These are phyloP conservation scores for Trematomus loennbergii DNA, from an alignment of 2,113 vertebrate genomes.

Conservation along the genomic window DNA sequence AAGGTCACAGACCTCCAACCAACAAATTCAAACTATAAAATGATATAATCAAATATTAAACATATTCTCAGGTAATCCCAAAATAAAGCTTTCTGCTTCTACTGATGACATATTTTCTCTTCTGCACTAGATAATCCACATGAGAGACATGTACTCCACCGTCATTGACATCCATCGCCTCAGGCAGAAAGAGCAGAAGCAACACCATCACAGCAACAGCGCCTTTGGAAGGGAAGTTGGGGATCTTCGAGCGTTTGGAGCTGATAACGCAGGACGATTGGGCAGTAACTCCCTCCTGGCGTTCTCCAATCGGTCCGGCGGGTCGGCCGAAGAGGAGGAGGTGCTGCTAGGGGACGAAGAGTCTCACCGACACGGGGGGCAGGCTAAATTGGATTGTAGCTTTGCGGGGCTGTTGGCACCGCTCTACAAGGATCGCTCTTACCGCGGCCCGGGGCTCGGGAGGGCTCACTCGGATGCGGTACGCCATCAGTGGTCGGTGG, in stretches of 20 bases:
- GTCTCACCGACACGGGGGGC: slow-evolving; percentile 48
- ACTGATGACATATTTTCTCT: not conserved
- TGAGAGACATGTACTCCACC: slow-evolving; percentile 99
- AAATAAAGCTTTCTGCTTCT: not conserved
- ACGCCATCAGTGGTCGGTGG: slow-evolving; percentile 77
- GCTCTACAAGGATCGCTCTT: slow-evolving; percentile 85
- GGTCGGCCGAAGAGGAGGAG: slow-evolving; percentile 89
- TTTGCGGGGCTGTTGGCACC: slow-evolving; percentile 86
- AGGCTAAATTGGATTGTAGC: slow-evolving; percentile 61
- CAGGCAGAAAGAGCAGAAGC: slow-evolving; percentile 90
- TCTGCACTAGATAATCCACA: slow-evolving; percentile 90
- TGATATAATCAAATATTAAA: not conserved
- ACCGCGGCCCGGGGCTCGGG: slow-evolving; percentile 75
- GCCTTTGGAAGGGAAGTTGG: slow-evolving; percentile 64
- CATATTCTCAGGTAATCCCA: not conserved
- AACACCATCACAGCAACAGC: slow-evolving; percentile 80
- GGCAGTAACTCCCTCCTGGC: slow-evolving; percentile 87
- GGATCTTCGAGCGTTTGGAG: slow-evolving; percentile 81
- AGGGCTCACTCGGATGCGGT: slow-evolving; percentile 47
- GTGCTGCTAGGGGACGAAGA: slow-evolving; percentile 79
- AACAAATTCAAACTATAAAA: not conserved
- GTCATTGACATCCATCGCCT: slow-evolving; percentile 97
- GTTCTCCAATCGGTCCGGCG: slow-evolving; percentile 80
- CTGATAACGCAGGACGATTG: slow-evolving; percentile 82
- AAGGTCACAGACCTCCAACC: slow-evolving; percentile 87